phyloP scores from a whole-genome alignment of 2,888 invertebrate genomes.

The Cataglyphis altisquamis region DNA sequence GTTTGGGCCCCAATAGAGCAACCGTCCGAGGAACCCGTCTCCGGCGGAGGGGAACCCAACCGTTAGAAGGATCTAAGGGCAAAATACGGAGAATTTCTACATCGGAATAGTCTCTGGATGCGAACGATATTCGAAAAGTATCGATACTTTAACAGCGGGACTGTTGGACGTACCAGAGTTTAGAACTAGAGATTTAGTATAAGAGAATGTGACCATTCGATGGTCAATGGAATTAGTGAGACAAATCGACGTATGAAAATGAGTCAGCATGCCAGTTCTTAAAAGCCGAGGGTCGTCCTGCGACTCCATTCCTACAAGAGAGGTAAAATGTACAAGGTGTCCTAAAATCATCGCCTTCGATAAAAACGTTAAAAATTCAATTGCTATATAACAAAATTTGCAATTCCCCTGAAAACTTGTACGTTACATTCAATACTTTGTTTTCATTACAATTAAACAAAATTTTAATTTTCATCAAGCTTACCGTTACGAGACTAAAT shows the following conservation, averaged over 20 bases:
- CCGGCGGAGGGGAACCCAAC: neutral
- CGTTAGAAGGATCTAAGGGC: neutral
- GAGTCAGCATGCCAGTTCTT: conserved; percentile 52
- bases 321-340: neutral
- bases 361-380: neutral
- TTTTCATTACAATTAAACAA: neutral
- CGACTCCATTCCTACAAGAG: neutral
- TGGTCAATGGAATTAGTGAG: conserved; percentile 71
- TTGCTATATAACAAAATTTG: neutral
- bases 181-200: conserved; percentile 31
- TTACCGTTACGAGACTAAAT: conserved; percentile 70
- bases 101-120: neutral
- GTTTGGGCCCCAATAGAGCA: conserved; percentile 36
- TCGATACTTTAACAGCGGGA: neutral
- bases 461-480: conserved; percentile 24
- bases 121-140: too few relatives aligned
- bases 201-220: conserved; percentile 51
- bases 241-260: conserved; percentile 76
- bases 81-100: neutral
- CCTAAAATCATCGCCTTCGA: neutral
- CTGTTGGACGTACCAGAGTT: neutral
- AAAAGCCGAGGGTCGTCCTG: conserved; percentile 8
- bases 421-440: neutral
- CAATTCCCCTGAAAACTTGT: neutral
- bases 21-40: conserved; percentile 29